phyloP scores from a whole-genome alignment of 2,888 invertebrate genomes.

The Drosophila limbata region DNA sequence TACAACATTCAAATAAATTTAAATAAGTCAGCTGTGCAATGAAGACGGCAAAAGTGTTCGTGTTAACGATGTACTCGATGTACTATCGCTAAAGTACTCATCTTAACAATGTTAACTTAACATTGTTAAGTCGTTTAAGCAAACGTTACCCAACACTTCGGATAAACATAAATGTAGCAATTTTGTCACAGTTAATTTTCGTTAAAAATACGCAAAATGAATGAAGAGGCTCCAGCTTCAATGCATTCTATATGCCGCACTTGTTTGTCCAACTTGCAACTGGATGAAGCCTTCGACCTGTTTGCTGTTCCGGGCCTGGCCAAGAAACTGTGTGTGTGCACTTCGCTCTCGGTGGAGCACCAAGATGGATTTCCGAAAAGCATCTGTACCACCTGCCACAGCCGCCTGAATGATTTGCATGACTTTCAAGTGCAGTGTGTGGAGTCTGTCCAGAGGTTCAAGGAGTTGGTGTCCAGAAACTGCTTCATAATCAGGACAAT shows the following conservation, averaged over 20 bases:
- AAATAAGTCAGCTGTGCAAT: not conserved
- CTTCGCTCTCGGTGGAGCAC: conserved; percentile 77
- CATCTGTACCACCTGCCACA: conserved; percentile 75
- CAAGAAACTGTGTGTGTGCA: conserved; percentile 80
- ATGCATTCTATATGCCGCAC: conserved; percentile 81
- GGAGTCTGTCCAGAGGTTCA: conserved; percentile 74
- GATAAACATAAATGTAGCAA: not conserved
- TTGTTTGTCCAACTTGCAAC: conserved; percentile 70
- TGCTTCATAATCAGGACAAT: not conserved
- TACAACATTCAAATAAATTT: too few species aligned
- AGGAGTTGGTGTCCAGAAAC: conserved; percentile 65
- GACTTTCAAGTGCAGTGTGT: conserved; percentile 80
- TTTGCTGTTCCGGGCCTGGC: conserved; percentile 77
- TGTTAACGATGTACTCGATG: not conserved
- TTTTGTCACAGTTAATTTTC: conserved; percentile 3
- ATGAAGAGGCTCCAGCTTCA: conserved; percentile 38
- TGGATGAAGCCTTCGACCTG: conserved; percentile 65
- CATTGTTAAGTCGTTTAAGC: not conserved
- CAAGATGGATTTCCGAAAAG: conserved; percentile 81
- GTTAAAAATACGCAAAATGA: conserved; percentile 42
- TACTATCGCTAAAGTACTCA: not conserved
- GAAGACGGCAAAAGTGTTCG: not conserved
- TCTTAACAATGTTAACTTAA: conserved; percentile 1
- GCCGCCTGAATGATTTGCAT: conserved; percentile 77
- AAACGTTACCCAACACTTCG: conserved; percentile 8